phyloP scores from a whole-genome alignment of 2,888 invertebrate genomes.

The Erannis defoliaria region DNA sequence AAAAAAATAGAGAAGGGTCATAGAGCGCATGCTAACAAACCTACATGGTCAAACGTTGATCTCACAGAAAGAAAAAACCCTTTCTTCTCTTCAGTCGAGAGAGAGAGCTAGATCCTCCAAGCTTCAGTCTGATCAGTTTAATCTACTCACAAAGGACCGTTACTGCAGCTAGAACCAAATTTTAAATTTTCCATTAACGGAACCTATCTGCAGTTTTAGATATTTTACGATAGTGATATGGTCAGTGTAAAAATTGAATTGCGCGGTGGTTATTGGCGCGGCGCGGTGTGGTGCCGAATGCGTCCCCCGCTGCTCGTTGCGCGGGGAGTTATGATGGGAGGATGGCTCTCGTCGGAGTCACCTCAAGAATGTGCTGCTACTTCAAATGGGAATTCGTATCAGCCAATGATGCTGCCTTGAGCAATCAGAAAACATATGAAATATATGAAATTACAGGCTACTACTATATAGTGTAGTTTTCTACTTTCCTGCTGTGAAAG shows the following conservation, averaged over 20 bases:
- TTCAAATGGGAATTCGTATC: slow-evolving; percentile 53
- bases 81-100: too few relatives aligned
- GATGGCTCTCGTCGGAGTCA: slow-evolving; percentile 36
- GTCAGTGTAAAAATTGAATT: slow-evolving; percentile 84
- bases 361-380: slow-evolving; percentile 31
- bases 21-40: too few relatives aligned
- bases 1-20: too few relatives aligned
- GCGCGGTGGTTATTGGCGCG: slow-evolving; percentile 63
- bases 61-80: too few relatives aligned
- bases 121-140: not conserved
- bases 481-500: too few relatives aligned
- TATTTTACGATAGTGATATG: slow-evolving; percentile 65
- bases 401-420: too few relatives aligned
- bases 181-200: slow-evolving; percentile 43
- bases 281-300: slow-evolving; percentile 79
- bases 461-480: too few relatives aligned
- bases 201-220: slow-evolving; percentile 45
- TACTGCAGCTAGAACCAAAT: slow-evolving; percentile 4
- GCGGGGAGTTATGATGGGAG: slow-evolving; percentile 67
- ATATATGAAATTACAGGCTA: too few relatives aligned
- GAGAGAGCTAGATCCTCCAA: too few relatives aligned
- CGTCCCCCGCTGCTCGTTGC: slow-evolving; percentile 77
- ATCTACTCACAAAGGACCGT: too few relatives aligned
- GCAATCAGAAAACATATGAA: too few relatives aligned
- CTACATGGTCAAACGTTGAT: too few relatives aligned